These are phyloP conservation scores for Ariolimax columbianus DNA, from an alignment of 2,888 invertebrate genomes.

Conservation along the genomic window DNA sequence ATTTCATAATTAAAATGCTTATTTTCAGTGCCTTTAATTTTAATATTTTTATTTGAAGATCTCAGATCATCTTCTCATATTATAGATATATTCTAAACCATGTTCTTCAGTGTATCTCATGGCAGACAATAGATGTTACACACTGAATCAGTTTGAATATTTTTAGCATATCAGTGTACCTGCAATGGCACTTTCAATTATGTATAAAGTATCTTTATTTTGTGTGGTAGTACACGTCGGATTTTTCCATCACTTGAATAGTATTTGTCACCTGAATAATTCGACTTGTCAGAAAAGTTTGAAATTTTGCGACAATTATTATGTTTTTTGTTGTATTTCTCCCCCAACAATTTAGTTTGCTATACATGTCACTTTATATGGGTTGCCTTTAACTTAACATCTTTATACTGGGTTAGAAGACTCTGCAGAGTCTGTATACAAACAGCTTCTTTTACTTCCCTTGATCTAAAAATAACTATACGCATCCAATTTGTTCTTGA, in stretches of 20 bases:
- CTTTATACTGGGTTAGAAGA: no score
- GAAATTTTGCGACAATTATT: neutral
- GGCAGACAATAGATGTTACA: neutral
- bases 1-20: neutral
- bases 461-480: no score
- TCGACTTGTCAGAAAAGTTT: neutral
- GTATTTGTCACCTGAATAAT: neutral
- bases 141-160: neutral
- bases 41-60: neutral
- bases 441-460: no score
- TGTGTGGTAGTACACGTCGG: neutral
- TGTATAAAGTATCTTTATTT: neutral
- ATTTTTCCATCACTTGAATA: neutral
- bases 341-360: no score
- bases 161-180: neutral
- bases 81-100: neutral
- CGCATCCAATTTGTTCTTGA: no score
- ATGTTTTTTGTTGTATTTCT: neutral
- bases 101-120: neutral
- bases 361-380: no score
- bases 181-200: neutral
- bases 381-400: no score
- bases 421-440: no score
- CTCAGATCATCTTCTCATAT: neutral
- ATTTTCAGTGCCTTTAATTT: conserved; percentile 14